Percentiles rank a stretch among this genome's conserved stretches.
These are phyloP conservation scores for Eutolmus rufibarbis DNA, from an alignment of 2,888 invertebrate species.

Conservation along the genomic window DNA sequence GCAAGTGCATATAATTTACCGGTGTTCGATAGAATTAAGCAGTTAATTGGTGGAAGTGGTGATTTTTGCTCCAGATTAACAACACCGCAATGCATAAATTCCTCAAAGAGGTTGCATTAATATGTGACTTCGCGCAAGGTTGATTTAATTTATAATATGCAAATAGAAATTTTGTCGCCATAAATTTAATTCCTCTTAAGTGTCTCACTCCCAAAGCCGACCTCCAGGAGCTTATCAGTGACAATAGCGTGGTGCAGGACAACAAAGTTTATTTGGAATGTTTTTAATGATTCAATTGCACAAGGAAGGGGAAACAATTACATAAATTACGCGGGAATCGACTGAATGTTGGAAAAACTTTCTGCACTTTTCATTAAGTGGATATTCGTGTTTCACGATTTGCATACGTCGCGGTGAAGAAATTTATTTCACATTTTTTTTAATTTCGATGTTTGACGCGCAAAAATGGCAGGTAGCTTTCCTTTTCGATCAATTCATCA, in stretches of 20 bases:
- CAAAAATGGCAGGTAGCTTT: not conserved
- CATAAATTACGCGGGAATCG: not conserved
- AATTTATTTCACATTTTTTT: not conserved
- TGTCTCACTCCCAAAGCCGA: not conserved
- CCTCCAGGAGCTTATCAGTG: not conserved
- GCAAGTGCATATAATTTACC: not conserved
- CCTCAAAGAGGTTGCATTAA: not conserved
- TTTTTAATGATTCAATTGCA: not conserved
- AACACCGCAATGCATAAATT: not conserved
- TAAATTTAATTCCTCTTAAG: not conserved
- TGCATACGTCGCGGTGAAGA: not conserved
- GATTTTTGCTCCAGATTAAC: not conserved
- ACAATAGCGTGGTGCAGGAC: not conserved
- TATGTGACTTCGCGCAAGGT: slow-evolving; percentile 1
- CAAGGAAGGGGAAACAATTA: not conserved
- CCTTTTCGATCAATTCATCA: not conserved
- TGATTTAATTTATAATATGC: slow-evolving; percentile 11
- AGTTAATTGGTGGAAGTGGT: not conserved
- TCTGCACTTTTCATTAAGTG: not conserved
- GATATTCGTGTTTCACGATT: not conserved
- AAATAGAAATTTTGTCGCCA: slow-evolving; percentile 9
- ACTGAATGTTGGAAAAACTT: not conserved
- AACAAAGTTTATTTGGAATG: not conserved
- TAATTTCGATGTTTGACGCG: not conserved
- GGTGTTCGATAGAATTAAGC: not conserved